Base-by-base conservation (phyloP, 2,113 vertebrate species). In the Chaetura pelagica region DNA sequence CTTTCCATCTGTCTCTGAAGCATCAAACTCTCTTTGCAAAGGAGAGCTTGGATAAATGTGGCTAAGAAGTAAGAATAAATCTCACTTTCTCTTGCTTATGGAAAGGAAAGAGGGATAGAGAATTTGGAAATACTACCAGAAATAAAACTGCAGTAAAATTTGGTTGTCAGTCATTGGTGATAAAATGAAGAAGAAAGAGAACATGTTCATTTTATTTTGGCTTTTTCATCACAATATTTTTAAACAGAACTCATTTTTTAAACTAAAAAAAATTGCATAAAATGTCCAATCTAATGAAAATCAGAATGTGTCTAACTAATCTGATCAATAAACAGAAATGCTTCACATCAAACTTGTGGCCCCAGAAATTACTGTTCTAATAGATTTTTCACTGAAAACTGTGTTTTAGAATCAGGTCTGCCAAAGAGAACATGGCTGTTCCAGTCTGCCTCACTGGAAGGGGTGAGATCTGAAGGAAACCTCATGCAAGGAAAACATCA, bases 381-480 rank as follows among this genome's bases (percentile, higher is more conserved):
- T 44, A 40, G 18, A 34, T 7, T 73, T 73, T 64, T 83, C 63
- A 51, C 24, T 66, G 54, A 42, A 91, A 76, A 35, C 3, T 18
- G 2, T 49, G 10, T 15, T 90, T 59, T 40, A 58, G 34, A 83
- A 66, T 4, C 6, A 86, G 29, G 4, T 62, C 7, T 84, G 52
- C 9, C 21, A 75, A 78, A 59, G 7, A 49, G 3, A 44, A 0
- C 11, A 24, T 26, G 16, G n/a, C 29, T 0, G 1, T 38, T 40
- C 58, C 35, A 12, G 9, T 35, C 49, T 54, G 14, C 17, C 17
- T 79, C 51, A 52, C 7, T 90, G 67, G 14, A 73, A 79, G 30
- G 38, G 82, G n/a, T 32, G 12, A 54, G 58, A 34, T 32, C 30
- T 69, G 79, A 74, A 86, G 30, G 22, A 63, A 80, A 71, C 20